Percentiles rank a stretch among this genome's conserved stretches.
Conservation (phyloP, 2,888 invertebrate species). For the Muschampia plurimacula region DNA sequence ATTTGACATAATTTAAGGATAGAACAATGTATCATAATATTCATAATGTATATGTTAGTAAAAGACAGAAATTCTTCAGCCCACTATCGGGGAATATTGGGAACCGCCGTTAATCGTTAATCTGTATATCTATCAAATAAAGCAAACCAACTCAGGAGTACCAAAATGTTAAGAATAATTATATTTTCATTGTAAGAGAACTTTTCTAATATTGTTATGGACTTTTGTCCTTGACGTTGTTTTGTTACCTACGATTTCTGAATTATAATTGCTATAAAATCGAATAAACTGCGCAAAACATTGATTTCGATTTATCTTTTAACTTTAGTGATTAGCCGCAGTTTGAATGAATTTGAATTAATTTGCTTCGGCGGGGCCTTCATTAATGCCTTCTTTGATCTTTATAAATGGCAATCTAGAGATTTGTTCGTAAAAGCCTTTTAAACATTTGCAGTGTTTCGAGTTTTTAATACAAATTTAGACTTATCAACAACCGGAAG, state of each 20-base stretch:
- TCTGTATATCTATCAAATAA: no score
- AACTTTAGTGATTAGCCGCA: constrained; percentile 22
- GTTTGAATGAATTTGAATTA: constrained; percentile 35
- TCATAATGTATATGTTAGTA: no score
- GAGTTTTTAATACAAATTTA: neutral
- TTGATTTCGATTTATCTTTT: constrained; percentile 19
- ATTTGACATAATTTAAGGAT: no score
- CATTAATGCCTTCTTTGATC: constrained; percentile 25
- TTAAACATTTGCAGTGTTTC: constrained; percentile 2
- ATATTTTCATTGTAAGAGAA: no score
- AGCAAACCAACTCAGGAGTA: no score
- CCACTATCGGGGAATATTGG: no score
- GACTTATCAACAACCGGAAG: neutral
- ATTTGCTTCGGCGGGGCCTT: constrained; percentile 17
- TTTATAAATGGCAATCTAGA: constrained; percentile 23
- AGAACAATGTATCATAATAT: no score
- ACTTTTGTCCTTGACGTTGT: neutral
- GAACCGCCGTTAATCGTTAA: no score
- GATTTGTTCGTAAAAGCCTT: constrained; percentile 2
- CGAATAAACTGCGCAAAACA: neutral
- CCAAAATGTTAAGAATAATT: no score
- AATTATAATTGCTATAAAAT: neutral
- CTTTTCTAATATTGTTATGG: no score
- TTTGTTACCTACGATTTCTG: neutral
- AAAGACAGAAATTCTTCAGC: no score